Conservation (phyloP, 2,113 vertebrate species). For the Illadopsis cleaveri region DNA sequence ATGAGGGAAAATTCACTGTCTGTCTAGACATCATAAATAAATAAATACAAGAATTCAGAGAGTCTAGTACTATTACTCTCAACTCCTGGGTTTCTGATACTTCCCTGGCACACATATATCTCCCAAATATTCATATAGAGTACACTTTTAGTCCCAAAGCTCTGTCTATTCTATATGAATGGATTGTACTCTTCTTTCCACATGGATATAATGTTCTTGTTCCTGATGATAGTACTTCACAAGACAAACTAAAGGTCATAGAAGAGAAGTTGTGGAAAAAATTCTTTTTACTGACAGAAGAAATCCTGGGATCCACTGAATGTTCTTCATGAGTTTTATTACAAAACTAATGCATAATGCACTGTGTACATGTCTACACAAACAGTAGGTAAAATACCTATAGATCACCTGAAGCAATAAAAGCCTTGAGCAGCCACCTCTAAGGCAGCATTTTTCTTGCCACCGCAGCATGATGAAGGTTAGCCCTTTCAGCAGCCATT, state of each 20-base stretch:
- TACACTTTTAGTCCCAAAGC: not conserved
- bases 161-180: not conserved
- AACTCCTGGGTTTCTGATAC: not conserved
- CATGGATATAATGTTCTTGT: not conserved
- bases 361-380: not conserved
- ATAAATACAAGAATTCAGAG: not conserved
- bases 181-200: not conserved
- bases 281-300: not conserved
- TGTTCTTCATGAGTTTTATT: not conserved
- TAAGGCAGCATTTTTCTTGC: not conserved
- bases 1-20: not conserved
- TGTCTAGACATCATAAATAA: constrained; percentile 28
- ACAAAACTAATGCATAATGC: not conserved
- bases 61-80: not conserved
- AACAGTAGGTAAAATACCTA: not conserved
- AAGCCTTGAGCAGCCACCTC: not conserved
- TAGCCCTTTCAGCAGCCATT: not conserved
- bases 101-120: not conserved
- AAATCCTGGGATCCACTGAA: not conserved
- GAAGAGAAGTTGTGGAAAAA: not conserved
- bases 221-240: not conserved
- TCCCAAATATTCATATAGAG: not conserved
- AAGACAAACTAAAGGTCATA: not conserved
- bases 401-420: not conserved
- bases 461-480: rapidly evolving